Evolutionary conservation across 2,113 vertebrate species (phyloP).

Genomic region (Abramis brama): DNA sequence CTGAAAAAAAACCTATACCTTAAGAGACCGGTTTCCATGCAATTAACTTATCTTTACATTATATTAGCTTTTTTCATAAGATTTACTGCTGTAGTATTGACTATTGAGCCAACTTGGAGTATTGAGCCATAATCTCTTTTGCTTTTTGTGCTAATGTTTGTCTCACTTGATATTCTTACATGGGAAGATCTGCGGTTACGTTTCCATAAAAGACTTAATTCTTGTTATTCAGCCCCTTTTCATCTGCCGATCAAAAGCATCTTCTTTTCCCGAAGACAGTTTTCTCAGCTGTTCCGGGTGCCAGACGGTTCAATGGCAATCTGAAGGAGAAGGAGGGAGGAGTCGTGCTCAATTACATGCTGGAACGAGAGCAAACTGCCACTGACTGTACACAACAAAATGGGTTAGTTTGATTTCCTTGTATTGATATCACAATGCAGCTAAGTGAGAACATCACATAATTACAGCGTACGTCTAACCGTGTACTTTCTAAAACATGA

Average conservation of each 20-base stretch:
- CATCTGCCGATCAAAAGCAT: not conserved
- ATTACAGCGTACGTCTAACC: slow-evolving; percentile 13
- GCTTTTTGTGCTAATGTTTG: not conserved
- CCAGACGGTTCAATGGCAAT: slow-evolving; percentile 74
- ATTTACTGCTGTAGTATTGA: not conserved
- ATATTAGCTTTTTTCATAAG: not conserved
- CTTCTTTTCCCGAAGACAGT: slow-evolving; percentile 9
- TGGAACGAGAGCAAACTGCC: slow-evolving; percentile 26
- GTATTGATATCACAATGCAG: slow-evolving; percentile 38
- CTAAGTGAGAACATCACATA: slow-evolving; percentile 21
- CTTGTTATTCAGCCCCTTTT: slow-evolving; percentile 30
- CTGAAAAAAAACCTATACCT: not conserved
- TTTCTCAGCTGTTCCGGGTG: slow-evolving; percentile 53
- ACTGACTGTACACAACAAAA: slow-evolving; percentile 44
- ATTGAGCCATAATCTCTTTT: not conserved
- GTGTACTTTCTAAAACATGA: not conserved
- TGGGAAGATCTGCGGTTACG: not conserved
- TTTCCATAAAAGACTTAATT: slow-evolving; percentile 21
- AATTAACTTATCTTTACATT: not conserved
- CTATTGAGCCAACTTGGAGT: not conserved
- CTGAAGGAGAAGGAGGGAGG: slow-evolving; percentile 64
- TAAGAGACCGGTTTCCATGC: not conserved
- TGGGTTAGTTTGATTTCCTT: slow-evolving; percentile 24
- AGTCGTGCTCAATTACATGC: slow-evolving; percentile 54
- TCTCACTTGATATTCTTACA: not conserved